Percentiles rank a stretch among this genome's conserved stretches.
Evolutionary conservation across 2,888 invertebrate genomes (phyloP).

Genomic region (Nephrocerus scutellatus): DNA sequence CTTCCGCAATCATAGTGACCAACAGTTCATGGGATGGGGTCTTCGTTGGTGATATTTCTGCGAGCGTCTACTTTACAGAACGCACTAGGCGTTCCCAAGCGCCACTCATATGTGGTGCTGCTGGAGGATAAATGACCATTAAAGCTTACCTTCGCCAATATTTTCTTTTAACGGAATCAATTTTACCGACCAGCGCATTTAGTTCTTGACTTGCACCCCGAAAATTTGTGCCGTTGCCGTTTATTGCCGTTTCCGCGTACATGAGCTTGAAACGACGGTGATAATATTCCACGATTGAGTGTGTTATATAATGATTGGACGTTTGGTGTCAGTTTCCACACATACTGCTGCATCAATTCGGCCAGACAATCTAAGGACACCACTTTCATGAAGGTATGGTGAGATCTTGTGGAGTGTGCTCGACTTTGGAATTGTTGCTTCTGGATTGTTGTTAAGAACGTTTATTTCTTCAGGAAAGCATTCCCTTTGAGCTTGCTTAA

Average conservation of each 20-base stretch:
- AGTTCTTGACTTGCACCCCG: slow-evolving; percentile 17
- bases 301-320: no score
- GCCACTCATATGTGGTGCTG: slow-evolving; percentile 21
- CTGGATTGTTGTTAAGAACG: no score
- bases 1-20: slow-evolving; percentile 10
- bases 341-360: no score
- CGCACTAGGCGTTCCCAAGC: slow-evolving; percentile 19
- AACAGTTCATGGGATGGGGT: slow-evolving; percentile 23
- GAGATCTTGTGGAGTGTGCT: no score
- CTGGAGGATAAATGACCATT: slow-evolving; percentile 27
- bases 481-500: no score
- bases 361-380: no score
- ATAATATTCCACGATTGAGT: no score
- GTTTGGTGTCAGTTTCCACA: no score
- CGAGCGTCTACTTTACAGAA: slow-evolving; percentile 20
- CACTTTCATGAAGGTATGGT: no score
- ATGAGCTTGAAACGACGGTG: no score
- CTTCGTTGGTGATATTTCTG: slow-evolving; percentile 14
- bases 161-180: slow-evolving; percentile 8
- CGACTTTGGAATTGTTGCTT: no score
- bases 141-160: not conserved
- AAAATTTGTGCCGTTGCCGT: slow-evolving; percentile 24
- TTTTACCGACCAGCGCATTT: slow-evolving; percentile 10
- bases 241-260: slow-evolving; percentile 17
- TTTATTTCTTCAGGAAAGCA: no score